Percentiles rank a stretch among this genome's conserved stretches.
Evolutionary conservation across 2,888 invertebrate species (phyloP).

Genomic region (Sesia apiformis): DNA sequence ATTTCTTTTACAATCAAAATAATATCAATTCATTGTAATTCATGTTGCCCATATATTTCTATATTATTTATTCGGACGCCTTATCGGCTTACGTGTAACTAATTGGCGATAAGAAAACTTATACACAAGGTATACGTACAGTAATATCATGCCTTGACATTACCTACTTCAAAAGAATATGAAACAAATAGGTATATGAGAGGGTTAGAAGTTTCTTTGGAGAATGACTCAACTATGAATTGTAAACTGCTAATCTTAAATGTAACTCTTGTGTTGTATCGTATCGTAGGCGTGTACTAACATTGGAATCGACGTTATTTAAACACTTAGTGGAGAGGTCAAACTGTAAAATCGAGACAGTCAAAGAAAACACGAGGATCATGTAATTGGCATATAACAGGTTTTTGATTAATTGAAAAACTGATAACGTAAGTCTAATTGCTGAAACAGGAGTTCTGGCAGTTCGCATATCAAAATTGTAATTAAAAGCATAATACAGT

Average conservation of each 20-base stretch:
- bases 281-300: constrained; percentile 44
- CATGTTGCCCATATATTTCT: background rate
- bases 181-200: too few species aligned
- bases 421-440: too few species aligned
- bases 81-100: constrained; percentile 39
- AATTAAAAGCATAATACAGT: too few species aligned
- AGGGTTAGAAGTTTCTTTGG: background rate
- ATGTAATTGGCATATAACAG: too few species aligned
- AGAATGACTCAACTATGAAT: background rate
- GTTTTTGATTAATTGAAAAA: too few species aligned
- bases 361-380: background rate
- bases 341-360: background rate
- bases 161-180: too few species aligned
- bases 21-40: too few species aligned
- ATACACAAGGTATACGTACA: background rate
- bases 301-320: constrained; percentile 18
- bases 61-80: constrained; percentile 12
- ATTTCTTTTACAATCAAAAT: too few species aligned
- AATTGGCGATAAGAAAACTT: constrained; percentile 32
- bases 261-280: constrained; percentile 18
- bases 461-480: too few species aligned
- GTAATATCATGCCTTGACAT: too few species aligned
- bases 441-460: too few species aligned
- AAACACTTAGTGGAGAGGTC: background rate
- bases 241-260: constrained; percentile 1